These are phyloP conservation scores for Papilio dardanus DNA, from an alignment of 1,140 invertebrate genomes.

Conservation along the genomic window DNA sequence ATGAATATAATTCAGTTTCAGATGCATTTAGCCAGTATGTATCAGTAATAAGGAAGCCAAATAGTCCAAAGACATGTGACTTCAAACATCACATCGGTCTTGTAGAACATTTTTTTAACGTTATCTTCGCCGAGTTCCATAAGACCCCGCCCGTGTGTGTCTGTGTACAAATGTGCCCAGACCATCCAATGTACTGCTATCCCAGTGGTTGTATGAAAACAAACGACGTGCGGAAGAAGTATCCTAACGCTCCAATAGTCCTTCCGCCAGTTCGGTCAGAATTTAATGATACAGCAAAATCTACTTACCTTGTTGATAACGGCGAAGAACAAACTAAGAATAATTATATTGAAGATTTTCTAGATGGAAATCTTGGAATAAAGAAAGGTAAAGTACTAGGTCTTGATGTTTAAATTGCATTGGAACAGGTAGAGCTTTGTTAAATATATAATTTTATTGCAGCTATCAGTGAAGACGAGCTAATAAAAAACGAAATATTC, in stretches of 20 bases:
- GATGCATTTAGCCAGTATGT: constrained; percentile 39
- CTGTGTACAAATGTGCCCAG: constrained; percentile 69
- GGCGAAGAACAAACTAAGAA: constrained; percentile 36
- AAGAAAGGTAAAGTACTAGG: constrained; percentile 22
- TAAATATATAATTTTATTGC: constrained; percentile 35
- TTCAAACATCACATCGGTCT: constrained; percentile 43
- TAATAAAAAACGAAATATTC: constrained; percentile 32
- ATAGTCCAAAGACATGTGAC: constrained; percentile 40
- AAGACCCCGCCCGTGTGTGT: constrained; percentile 60
- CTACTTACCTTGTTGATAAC: constrained; percentile 52
- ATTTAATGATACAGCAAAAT: constrained; percentile 45
- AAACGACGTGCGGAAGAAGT: constrained; percentile 43
- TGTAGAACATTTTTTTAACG: constrained; percentile 70
- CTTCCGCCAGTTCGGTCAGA: constrained; percentile 41
- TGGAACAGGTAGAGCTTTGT: background rate
- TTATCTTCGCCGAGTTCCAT: constrained; percentile 68
- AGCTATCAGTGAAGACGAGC: constrained; percentile 37
- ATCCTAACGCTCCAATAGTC: constrained; percentile 12
- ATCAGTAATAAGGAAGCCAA: constrained; percentile 30
- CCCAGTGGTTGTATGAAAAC: constrained; percentile 68
- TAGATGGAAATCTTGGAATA: constrained; percentile 40
- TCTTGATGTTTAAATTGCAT: background rate
- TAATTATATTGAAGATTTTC: constrained; percentile 29
- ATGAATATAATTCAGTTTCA: constrained; percentile 29
- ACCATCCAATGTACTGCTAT: constrained; percentile 69